Evolutionary conservation across 1,140 invertebrate genomes (phyloP).

Genomic region (Drosophila guanche): DNA sequence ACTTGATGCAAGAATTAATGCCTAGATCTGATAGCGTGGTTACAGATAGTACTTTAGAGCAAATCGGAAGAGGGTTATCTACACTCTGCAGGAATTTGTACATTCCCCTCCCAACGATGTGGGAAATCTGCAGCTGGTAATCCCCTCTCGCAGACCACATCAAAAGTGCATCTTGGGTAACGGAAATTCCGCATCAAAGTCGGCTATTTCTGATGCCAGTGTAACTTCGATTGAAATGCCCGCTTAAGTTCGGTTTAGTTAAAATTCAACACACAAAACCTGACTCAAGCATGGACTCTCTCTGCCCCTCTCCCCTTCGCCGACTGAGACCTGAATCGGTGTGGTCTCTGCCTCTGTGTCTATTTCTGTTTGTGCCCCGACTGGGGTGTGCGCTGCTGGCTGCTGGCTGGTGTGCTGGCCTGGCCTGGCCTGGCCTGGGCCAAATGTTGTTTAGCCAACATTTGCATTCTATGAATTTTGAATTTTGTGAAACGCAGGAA

Average conservation of each 20-base stretch:
- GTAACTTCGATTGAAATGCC: slow-evolving; percentile 25
- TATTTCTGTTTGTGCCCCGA: slow-evolving; percentile 42
- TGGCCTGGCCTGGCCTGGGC: slow-evolving; percentile 12
- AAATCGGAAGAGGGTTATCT: too few species aligned
- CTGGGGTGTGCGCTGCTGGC: slow-evolving; percentile 22
- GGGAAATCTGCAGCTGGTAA: slow-evolving; percentile 1
- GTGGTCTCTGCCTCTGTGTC: slow-evolving; percentile 42
- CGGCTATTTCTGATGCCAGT: slow-evolving; percentile 23
- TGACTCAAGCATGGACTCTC: slow-evolving; percentile 22
- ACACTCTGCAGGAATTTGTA: too few species aligned
- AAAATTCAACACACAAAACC: slow-evolving; percentile 53
- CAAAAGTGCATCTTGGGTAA: slow-evolving; percentile 5
- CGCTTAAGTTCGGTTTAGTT: slow-evolving; percentile 47
- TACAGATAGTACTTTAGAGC: too few species aligned
- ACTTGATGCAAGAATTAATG: slow-evolving; percentile 10
- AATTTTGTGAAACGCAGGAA: slow-evolving; percentile 54
- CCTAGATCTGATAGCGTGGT: slow-evolving; percentile 16
- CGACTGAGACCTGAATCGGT: slow-evolving; percentile 40
- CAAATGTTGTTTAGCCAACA: slow-evolving; percentile 78
- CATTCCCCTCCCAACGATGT: too few species aligned
- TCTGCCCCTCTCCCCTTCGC: background rate
- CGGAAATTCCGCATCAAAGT: slow-evolving; percentile 22
- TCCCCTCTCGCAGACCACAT: slow-evolving; percentile 1
- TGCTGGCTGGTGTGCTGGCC: slow-evolving; percentile 30
- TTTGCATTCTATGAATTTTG: slow-evolving; percentile 80